Conservation (phyloP, 2,113 vertebrate genomes). For the Egretta garzetta region DNA sequence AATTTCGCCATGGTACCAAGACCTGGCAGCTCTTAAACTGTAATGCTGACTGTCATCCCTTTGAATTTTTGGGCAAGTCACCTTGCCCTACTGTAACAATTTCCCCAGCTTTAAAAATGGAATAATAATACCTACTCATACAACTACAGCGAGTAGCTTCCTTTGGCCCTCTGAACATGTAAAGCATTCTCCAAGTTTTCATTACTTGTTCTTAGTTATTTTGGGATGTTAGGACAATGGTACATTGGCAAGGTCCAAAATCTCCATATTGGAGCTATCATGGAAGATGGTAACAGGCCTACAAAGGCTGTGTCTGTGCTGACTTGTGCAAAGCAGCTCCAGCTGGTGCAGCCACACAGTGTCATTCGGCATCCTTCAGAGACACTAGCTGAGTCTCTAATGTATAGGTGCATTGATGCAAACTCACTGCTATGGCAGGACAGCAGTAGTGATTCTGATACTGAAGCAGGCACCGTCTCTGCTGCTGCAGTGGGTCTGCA, state of each 20-base stretch:
- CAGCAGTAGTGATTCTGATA: not conserved
- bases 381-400: not conserved
- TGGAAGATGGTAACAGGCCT: not conserved
- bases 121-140: not conserved
- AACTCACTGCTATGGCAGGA: not conserved
- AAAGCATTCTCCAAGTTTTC: not conserved
- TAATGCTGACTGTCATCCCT: slow-evolving; percentile 7
- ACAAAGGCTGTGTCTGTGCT: not conserved
- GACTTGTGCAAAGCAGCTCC: not conserved
- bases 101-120: not conserved
- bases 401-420: not conserved
- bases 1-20: not conserved
- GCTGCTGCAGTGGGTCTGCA: not conserved
- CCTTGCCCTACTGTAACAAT: not conserved
- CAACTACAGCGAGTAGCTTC: not conserved
- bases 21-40: not conserved
- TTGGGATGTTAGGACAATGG: not conserved
- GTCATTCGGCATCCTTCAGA: not conserved
- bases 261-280: not conserved
- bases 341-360: not conserved
- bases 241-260: not conserved
- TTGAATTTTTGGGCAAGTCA: slow-evolving; percentile 41
- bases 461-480: not conserved
- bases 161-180: not conserved
- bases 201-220: not conserved